Base-by-base conservation (phyloP, 2,113 vertebrate species). In the Triplophysa tibetana region DNA sequence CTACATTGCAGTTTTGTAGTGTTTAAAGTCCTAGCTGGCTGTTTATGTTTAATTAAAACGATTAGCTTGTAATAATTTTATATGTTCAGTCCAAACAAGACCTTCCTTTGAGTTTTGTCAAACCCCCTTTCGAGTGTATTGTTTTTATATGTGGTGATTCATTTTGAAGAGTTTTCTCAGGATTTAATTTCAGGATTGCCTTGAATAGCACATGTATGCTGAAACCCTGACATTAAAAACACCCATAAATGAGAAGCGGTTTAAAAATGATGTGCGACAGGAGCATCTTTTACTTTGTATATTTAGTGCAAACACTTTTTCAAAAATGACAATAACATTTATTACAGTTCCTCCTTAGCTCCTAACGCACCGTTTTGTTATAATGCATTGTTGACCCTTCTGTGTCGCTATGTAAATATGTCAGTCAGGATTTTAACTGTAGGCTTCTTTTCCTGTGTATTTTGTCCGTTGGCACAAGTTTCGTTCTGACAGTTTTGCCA, bases 401-500 rank as follows among this genome's bases (percentile, higher is more conserved):
- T 26, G 19, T 26, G 38, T 77, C 72, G 67, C 74, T 74, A 19
- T 77, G 65, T 75, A 77, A 83, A 75, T 75, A 70, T 14, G 73
- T 66, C 33, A 29, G 58, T 78, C 52, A 54, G 74, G 48, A 52
- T 43, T 72, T 48, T 63, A 45, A 50, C 64, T 9, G 29, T 43
- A 64, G 67, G 48, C 41, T 80, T 77, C 54, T 75, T 70, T 67
- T 81, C 19, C 69, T 13, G 52, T 5, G 17, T 64, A 54, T 29
- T 21, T 16, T 58, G 66, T 61, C 33, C 61, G 54, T 73, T 11
- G 52, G 21, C n/a, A 76, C 75, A 74, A 69, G 62, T 61, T 75
- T 75, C 9, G 62, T 81, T 61, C 64, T 75, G 81, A 70, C 80
- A 50, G 54, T 73, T 70, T 68, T 69, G 83, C 83, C 72, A 16